Conservation (phyloP, 2,113 vertebrate species). For the Thinocorus orbignyianus region DNA sequence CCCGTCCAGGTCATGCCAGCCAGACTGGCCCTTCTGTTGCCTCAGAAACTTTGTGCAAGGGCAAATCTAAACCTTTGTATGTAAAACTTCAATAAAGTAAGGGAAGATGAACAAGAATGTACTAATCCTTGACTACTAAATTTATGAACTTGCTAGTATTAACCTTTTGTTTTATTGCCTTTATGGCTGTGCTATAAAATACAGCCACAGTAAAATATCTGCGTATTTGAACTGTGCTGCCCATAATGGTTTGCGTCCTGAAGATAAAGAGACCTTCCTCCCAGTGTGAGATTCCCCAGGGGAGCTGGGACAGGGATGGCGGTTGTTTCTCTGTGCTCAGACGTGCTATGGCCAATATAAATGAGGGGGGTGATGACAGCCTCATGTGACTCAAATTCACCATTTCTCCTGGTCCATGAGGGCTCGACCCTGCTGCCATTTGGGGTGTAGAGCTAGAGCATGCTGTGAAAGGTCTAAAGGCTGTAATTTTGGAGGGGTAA, state of each 20-base stretch:
- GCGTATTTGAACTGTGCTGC: neutral
- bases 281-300: neutral
- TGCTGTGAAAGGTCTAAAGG: neutral
- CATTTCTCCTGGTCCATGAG: fast-evolving
- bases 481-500: neutral
- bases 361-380: neutral
- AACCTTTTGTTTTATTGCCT: conserved; percentile 55
- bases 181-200: neutral
- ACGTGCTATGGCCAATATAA: fast-evolving
- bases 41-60: neutral
- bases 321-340: neutral
- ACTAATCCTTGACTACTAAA: neutral
- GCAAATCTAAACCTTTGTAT: neutral
- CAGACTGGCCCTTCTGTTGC: neutral
- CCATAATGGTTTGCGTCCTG: neutral
- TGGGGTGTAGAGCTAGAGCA: neutral
- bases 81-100: neutral
- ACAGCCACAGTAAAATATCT: neutral
- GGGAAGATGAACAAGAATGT: neutral
- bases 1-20: too few relatives aligned
- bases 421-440: neutral
- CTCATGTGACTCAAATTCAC: neutral
- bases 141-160: conserved; percentile 38
- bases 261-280: neutral
- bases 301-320: neutral